These are phyloP conservation scores for Drosophila infuscata DNA, from an alignment of 2,888 invertebrate genomes.

Conservation along the genomic window DNA sequence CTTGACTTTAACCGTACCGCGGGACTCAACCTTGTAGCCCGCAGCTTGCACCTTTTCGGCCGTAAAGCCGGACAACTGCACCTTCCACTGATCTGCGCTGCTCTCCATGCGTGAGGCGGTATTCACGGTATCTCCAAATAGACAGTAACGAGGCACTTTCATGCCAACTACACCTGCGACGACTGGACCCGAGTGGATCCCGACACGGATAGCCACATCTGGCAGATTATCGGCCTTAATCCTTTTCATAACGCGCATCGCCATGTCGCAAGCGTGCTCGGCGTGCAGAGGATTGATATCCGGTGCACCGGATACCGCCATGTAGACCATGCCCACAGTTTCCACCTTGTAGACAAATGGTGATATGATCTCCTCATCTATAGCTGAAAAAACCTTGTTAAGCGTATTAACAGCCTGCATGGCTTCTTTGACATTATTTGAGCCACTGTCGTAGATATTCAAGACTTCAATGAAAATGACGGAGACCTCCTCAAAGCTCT, in stretches of 20 bases:
- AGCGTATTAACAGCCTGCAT: constrained; percentile 94
- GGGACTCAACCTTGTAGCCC: constrained; percentile 88
- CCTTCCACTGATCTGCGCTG: constrained; percentile 88
- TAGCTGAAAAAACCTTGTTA: constrained; percentile 94
- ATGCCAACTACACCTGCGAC: constrained; percentile 95
- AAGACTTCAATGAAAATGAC: constrained; percentile 84
- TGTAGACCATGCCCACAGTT: constrained; percentile 96
- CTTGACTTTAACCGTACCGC: constrained; percentile 93
- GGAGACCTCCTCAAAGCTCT: constrained; percentile 87
- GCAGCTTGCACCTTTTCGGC: constrained; percentile 88
- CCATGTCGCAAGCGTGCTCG: constrained; percentile 91
- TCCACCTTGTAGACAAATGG: constrained; percentile 97
- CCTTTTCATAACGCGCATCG: constrained; percentile 90
- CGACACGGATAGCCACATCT: constrained; percentile 87
- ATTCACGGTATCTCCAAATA: constrained; percentile 96
- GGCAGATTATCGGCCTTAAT: constrained; percentile 88
- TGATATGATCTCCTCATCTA: constrained; percentile 93
- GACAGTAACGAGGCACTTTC: constrained; percentile 93
- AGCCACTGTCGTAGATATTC: constrained; percentile 80
- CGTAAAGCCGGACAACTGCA: constrained; percentile 91
- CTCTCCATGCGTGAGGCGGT: constrained; percentile 96
- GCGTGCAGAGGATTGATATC: constrained; percentile 91
- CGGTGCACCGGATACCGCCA: constrained; percentile 96
- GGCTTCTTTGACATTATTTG: constrained; percentile 86
- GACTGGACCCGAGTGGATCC: constrained; percentile 94